Evolutionary conservation across 2,113 vertebrate genomes (phyloP).

Genomic region (Tringa solitaria): DNA sequence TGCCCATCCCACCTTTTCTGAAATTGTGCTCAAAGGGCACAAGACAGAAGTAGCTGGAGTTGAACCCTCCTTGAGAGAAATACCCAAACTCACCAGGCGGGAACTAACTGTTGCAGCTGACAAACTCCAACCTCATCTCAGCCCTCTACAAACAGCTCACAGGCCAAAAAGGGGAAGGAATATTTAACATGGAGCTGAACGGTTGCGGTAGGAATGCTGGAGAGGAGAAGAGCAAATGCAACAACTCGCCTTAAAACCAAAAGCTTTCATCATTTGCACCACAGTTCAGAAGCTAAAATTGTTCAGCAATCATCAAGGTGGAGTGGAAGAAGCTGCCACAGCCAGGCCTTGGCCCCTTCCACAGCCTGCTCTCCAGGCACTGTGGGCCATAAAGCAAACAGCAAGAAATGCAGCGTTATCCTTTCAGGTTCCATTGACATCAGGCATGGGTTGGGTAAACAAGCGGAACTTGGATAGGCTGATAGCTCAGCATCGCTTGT

Average conservation of each 20-base stretch:
- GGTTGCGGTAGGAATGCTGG: background rate
- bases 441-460: background rate
- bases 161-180: background rate
- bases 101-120: background rate
- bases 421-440: background rate
- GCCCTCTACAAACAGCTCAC: background rate
- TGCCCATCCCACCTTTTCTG: background rate
- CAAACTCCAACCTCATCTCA: background rate
- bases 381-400: background rate
- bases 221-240: background rate
- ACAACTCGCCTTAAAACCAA: background rate
- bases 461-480: background rate
- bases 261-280: background rate
- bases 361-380: background rate
- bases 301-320: background rate
- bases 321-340: background rate
- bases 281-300: background rate
- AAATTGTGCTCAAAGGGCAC: background rate
- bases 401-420: background rate
- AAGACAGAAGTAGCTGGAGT: background rate
- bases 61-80: background rate
- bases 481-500: background rate
- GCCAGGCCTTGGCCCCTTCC: background rate
- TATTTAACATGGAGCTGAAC: background rate
- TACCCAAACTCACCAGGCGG: background rate